phyloP scores from a whole-genome alignment of 1,140 invertebrate species.

The Papilio machaon region DNA sequence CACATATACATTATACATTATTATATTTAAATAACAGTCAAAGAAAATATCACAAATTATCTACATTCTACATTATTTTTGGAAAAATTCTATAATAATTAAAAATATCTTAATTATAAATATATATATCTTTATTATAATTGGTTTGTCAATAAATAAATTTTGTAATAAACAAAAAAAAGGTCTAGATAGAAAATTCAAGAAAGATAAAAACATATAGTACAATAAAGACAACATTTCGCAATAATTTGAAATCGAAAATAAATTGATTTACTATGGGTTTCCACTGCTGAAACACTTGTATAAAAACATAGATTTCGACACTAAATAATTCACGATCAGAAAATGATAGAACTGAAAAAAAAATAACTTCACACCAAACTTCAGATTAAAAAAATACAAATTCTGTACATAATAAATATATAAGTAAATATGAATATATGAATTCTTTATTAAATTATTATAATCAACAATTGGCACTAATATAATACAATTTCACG shows the following conservation, averaged over 20 bases:
- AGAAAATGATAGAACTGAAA: neutral
- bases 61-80: neutral
- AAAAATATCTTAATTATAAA: neutral
- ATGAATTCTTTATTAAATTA: neutral
- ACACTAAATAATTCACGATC: neutral
- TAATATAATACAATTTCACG: neutral
- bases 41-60: constrained; percentile 5
- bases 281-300: too few relatives aligned
- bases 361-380: neutral
- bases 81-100: neutral
- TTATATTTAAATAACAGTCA: neutral
- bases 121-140: neutral
- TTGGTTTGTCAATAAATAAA: neutral
- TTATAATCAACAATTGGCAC: neutral
- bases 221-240: neutral
- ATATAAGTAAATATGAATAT: neutral
- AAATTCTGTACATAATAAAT: neutral
- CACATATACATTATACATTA: neutral
- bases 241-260: neutral
- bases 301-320: neutral
- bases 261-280: neutral
- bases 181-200: neutral
- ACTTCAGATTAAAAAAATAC: neutral
- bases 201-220: too few relatives aligned
- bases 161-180: neutral